Percentiles rank a stretch among this genome's conserved stretches.
Evolutionary conservation across 2,797 vertebrate genomes (phyloP).

Genomic region (Mycteria americana): DNA sequence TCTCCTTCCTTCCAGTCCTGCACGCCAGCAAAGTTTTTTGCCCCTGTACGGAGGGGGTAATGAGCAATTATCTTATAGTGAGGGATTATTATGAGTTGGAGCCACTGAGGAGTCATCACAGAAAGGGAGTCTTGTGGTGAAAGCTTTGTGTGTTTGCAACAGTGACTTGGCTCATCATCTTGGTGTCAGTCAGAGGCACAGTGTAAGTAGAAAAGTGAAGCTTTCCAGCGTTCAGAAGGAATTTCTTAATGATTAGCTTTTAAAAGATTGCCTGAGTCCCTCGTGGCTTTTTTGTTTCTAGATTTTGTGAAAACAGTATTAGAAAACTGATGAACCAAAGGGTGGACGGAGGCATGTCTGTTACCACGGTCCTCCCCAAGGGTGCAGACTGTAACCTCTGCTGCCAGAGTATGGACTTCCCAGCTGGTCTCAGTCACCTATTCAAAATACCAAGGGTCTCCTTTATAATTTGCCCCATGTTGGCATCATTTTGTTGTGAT

Average conservation of each 20-base stretch:
- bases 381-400: background rate
- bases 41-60: rapidly evolving
- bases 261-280: background rate
- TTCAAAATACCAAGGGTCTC: background rate
- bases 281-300: background rate
- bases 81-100: background rate
- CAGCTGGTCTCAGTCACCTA: rapidly evolving
- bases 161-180: background rate
- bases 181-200: background rate
- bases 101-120: background rate
- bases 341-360: background rate
- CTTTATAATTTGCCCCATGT: background rate
- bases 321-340: background rate
- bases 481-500: background rate
- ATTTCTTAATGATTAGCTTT: background rate
- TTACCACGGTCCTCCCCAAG: background rate
- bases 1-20: background rate
- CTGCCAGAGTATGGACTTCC: background rate
- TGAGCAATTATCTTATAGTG: background rate
- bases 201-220: background rate
- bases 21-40: background rate
- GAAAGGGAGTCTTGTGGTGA: background rate
- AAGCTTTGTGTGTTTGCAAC: background rate
- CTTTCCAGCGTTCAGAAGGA: background rate
- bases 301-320: background rate